These are phyloP conservation scores for Galeopterus variegatus DNA, from an alignment of 2,113 vertebrate species.

Conservation along the genomic window DNA sequence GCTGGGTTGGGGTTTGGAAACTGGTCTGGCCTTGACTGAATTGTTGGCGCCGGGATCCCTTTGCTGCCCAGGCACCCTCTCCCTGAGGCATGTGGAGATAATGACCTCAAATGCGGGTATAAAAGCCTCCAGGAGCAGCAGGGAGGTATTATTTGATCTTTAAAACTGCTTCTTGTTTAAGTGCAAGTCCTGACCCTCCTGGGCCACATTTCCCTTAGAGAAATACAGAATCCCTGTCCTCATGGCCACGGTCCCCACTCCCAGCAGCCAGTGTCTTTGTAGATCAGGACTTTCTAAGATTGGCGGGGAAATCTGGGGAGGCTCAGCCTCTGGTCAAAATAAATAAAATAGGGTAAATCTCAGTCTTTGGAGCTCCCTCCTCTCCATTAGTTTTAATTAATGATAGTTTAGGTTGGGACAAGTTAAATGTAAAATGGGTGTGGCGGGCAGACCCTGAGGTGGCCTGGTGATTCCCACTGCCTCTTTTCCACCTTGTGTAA, in stretches of 20 bases:
- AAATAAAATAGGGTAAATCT: background rate
- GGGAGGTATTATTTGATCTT: background rate
- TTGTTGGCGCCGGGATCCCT: background rate
- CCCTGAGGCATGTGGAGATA: background rate
- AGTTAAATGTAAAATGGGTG: background rate
- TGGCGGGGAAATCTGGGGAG: background rate
- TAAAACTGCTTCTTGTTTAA: constrained; percentile 18
- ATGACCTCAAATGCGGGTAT: background rate
- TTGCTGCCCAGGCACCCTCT: background rate
- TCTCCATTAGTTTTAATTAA: background rate
- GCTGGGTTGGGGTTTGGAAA: background rate
- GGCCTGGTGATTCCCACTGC: too few relatives aligned
- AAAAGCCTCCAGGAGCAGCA: background rate
- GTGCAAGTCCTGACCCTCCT: background rate
- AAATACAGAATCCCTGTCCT: background rate
- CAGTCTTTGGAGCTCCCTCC: background rate
- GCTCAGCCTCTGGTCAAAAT: background rate
- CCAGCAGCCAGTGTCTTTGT: background rate
- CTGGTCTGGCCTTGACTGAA: background rate
- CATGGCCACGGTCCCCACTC: too few relatives aligned
- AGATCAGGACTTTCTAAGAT: background rate
- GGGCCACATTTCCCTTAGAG: background rate
- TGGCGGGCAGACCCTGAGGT: background rate
- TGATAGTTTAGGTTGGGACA: background rate
- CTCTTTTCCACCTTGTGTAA: background rate